phyloP scores from a whole-genome alignment of 2,113 vertebrate genomes.

The Hipposideros armiger region DNA sequence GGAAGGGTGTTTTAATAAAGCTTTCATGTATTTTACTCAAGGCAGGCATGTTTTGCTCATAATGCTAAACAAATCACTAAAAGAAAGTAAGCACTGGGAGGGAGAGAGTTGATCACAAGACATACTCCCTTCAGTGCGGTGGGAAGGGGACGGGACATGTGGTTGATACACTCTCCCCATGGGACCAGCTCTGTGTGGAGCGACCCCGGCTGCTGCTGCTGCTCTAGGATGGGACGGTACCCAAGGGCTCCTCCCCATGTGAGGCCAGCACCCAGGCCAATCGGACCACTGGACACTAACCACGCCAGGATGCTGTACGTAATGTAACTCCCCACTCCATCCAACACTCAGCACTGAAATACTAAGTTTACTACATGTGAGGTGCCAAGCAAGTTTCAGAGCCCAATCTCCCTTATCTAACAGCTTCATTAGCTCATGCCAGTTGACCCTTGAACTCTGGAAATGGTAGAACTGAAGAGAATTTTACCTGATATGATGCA shows the following conservation, averaged over 20 bases:
- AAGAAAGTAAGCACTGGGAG: not conserved
- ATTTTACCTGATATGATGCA: constrained; percentile 45
- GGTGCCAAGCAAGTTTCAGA: not conserved
- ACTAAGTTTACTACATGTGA: not conserved
- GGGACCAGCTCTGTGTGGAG: not conserved
- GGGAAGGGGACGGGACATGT: not conserved
- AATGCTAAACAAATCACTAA: not conserved
- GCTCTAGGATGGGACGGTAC: not conserved
- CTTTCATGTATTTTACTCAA: not conserved
- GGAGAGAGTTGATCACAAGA: not conserved
- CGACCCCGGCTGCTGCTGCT: accelerated
- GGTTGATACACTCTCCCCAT: not conserved
- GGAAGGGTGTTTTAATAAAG: not conserved
- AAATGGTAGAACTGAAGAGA: not conserved
- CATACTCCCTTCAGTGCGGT: not conserved
- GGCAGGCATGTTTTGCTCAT: not conserved
- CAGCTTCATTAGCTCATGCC: not conserved
- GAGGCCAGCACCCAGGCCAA: not conserved
- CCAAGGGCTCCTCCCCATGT: not conserved
- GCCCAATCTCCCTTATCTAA: not conserved
- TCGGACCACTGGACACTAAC: not conserved
- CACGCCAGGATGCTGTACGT: accelerated
- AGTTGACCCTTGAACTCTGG: not conserved
- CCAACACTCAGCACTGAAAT: accelerated
- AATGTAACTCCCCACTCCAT: not conserved